Evolutionary conservation across 1,140 invertebrate genomes (phyloP), one percentile per base, ranked within the genome.

Genomic region (Drosophila ananassae): DNA sequence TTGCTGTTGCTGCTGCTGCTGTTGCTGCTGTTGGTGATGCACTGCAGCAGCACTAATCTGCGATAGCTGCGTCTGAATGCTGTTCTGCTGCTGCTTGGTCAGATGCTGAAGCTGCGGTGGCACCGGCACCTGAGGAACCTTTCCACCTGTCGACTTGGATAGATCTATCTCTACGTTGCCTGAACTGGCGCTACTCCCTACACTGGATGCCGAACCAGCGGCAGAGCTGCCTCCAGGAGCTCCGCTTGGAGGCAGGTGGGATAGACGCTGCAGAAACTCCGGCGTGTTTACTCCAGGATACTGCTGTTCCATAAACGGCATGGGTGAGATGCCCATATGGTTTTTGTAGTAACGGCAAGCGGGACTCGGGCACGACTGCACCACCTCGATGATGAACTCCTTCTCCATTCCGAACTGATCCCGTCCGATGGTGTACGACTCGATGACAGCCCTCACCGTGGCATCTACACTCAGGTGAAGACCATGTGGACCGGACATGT

Each of bases 391-490:
- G 41, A 97, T 97, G 80, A 97, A 97, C 89, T 97, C 96, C 90
- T 97, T 97, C 91, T 97, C 96, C 96, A 97, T 97, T 24, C 96
- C 96, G 93, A 97, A 97, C 90, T 96, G 96, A 89, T 97, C 96
- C 44, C 96, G 92, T 1, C 96, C 96, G 87, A 97, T 96, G 53
- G 96, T 97, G 74, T 97, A 97, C 8, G 96, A 96, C 79, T 97
- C 96, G 92, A 97, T 96, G 21, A 96, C 96, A 46, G 96, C 96
- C 90, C 96, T 93, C 9, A 97, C 95, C 3, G 96, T 97, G 32
- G 95, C 95, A 91, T 97, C 96, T 46, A 97, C 92, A 34, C 95
- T 96, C 28, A 97, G 92, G 93, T 97, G 96, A 47, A 96, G 92
- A 8, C 96, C 96, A 92, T 96, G 96, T 1, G 96, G 96, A 0